Conservation (phyloP, 2,888 invertebrate species). For the Ceratothoa steindachneri region DNA sequence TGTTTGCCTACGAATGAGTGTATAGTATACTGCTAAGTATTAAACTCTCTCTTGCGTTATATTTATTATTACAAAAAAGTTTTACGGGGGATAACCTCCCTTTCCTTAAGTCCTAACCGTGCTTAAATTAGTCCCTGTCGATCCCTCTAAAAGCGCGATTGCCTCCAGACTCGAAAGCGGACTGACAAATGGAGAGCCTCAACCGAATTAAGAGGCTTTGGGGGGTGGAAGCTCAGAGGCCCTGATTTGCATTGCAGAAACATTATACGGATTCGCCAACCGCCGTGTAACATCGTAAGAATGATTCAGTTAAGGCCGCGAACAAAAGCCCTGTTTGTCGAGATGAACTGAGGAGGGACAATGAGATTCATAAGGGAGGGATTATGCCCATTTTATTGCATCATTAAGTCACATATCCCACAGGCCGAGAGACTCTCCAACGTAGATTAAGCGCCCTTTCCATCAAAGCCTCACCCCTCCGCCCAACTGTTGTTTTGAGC, state of each 20-base stretch:
- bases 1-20: too few relatives aligned
- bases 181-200: background rate
- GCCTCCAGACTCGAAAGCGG: background rate
- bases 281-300: background rate
- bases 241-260: constrained; percentile 3
- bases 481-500: background rate
- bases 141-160: too few relatives aligned
- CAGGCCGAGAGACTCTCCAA: background rate
- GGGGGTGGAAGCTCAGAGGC: background rate
- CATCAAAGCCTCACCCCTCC: background rate
- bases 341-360: constrained; percentile 8
- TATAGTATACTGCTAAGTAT: too few relatives aligned
- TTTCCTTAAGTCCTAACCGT: too few relatives aligned
- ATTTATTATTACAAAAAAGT: too few relatives aligned
- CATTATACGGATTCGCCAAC: background rate
- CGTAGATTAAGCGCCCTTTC: background rate
- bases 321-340: constrained; percentile 12
- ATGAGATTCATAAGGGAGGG: constrained; percentile 6
- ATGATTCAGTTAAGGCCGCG: background rate
- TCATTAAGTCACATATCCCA: constrained; percentile 8
- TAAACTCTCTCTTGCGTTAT: too few relatives aligned
- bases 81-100: too few relatives aligned
- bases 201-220: too few relatives aligned
- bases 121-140: too few relatives aligned
- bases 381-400: constrained; percentile 11